Conservation (phyloP, 2,113 vertebrate species). For the Romanogobio albipinnatus region DNA sequence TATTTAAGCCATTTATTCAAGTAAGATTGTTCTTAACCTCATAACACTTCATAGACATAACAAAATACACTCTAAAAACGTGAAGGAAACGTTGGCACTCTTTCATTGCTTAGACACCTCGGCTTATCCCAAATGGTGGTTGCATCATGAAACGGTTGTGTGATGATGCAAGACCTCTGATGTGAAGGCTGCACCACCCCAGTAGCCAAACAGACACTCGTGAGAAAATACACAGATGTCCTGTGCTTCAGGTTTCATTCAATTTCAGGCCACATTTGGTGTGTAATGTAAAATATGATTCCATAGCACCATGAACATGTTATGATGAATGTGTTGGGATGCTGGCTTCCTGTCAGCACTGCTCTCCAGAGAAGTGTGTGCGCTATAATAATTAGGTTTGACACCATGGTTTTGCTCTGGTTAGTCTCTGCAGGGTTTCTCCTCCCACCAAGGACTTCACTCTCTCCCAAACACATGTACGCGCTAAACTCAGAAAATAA, state of each 20-base stretch:
- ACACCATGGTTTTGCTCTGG: slow-evolving; percentile 41
- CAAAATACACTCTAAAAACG: no score
- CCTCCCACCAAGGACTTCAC: slow-evolving; percentile 39
- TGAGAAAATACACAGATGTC: neutral
- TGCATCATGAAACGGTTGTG: neutral
- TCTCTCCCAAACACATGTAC: slow-evolving; percentile 17
- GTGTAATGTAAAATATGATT: slow-evolving; percentile 33
- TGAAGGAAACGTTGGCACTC: neutral
- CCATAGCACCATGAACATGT: slow-evolving; percentile 5
- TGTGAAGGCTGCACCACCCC: neutral
- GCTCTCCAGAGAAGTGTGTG: slow-evolving; percentile 11
- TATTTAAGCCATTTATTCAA: neutral
- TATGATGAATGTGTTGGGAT: slow-evolving; percentile 20
- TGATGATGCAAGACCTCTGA: neutral
- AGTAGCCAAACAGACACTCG: neutral
- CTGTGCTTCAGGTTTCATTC: neutral
- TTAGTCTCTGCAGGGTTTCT: slow-evolving; percentile 47
- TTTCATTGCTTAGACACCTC: neutral
- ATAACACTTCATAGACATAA: neutral
- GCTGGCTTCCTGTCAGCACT: neutral
- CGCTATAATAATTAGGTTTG: slow-evolving; percentile 30
- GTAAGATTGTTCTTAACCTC: neutral
- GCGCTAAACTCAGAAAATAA: slow-evolving; percentile 3
- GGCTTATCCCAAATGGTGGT: neutral
- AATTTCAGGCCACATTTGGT: slow-evolving; percentile 32